Evolutionary conservation across 2,113 vertebrate genomes (phyloP), one percentile per base, ranked within the genome.

Genomic region (Stegastes partitus): DNA sequence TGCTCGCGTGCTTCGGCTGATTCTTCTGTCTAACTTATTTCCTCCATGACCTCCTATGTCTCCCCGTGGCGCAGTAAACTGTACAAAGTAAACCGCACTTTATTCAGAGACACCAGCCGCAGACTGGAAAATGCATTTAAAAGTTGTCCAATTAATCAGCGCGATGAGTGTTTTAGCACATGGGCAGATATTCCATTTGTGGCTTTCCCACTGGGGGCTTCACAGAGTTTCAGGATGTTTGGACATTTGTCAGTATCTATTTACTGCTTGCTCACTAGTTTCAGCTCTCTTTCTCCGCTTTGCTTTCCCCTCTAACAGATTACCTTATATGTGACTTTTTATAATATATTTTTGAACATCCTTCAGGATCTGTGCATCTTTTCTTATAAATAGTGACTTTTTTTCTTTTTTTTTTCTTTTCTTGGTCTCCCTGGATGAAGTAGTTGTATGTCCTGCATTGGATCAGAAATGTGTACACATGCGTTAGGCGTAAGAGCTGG

Each of bases 101-200:
- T 67, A 85, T 77, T 56, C 69, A 42, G 44, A 66, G 34, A 59
- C 16, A 77, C 51, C 69, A 78, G 51, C 58, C 31, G 45, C 5
- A 14, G 51, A 37, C 68, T 75, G 56, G 61, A 70, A 74, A 58
- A 77, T 70, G n/a, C 59, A 73, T 84, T 51, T 37, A 63, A 75
- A n/a, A 73, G 53, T 83, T 57, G 34, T 19, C 26, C 50, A 67
- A 22, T 70, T 73, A 79, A 64, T 77, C 42, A 58, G 18, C 55
- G 44, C 25, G 49, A 81, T 71, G 37, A 69, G 26, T 73, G 69
- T 74, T 81, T 77, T 68, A 78, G 45, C 25, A 70, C 49, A 77
- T 63, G 14, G 11, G 18, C 54, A 56, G 49, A 67, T 80, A 54
- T 59, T 74, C 31, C 50, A 71, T 64, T 44, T 14, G 69, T 25